phyloP scores from a whole-genome alignment of 2,113 vertebrate species.

The Daubentonia madagascariensis region DNA sequence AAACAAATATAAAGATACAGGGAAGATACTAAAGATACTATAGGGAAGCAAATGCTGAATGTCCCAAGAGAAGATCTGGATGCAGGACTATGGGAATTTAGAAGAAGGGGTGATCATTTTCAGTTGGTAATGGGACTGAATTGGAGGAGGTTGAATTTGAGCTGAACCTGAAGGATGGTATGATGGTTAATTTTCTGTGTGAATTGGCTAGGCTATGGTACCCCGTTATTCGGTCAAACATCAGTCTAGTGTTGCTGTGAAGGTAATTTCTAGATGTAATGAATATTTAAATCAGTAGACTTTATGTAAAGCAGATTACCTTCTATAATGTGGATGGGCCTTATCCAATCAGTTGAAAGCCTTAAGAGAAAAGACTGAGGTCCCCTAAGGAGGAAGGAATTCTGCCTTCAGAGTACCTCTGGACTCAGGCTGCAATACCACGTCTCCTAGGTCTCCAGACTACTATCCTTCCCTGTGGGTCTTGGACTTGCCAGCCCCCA shows the following conservation, averaged over 20 bases:
- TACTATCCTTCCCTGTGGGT: background rate
- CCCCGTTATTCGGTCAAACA: background rate
- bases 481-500: background rate
- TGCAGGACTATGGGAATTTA: background rate
- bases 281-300: background rate
- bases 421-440: background rate
- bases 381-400: background rate
- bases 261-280: background rate
- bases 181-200: background rate
- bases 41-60: background rate
- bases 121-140: background rate
- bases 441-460: background rate
- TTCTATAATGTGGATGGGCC: background rate
- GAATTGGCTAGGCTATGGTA: background rate
- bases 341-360: background rate
- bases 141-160: background rate
- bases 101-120: background rate
- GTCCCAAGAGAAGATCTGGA: background rate
- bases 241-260: background rate
- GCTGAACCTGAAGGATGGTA: background rate
- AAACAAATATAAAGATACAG: background rate
- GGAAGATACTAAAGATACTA: too few relatives aligned
- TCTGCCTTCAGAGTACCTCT: background rate
- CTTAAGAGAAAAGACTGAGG: background rate
- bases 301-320: background rate